phyloP scores from a whole-genome alignment of 2,888 invertebrate genomes.

The Scaptomyza parva region DNA sequence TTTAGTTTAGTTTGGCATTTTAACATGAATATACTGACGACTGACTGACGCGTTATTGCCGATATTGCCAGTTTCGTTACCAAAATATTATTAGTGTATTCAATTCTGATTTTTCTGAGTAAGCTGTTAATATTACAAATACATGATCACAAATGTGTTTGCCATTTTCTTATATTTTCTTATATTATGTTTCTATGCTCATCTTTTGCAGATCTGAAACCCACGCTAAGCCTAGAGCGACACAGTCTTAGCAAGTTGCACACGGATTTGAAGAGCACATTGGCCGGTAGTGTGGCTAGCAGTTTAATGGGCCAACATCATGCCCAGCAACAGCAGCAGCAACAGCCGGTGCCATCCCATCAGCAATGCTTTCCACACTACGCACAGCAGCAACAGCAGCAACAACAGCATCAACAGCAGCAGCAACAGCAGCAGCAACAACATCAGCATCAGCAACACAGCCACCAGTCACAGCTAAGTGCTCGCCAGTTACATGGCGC shows the following conservation, averaged over 20 bases:
- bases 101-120: too few species aligned
- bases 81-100: too few species aligned
- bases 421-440: constrained; percentile 63
- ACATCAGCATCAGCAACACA: constrained; percentile 34
- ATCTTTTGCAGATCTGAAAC: constrained; percentile 79
- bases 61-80: too few species aligned
- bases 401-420: constrained; percentile 56
- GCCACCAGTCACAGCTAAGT: constrained; percentile 62
- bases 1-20: too few species aligned
- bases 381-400: constrained; percentile 51
- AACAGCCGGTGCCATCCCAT: constrained; percentile 60
- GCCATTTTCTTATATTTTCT: too few species aligned
- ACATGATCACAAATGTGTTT: too few species aligned
- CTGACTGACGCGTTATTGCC: too few species aligned
- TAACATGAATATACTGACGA: too few species aligned
- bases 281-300: constrained; percentile 55
- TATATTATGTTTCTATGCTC: too few species aligned
- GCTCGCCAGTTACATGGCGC: constrained; percentile 59
- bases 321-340: constrained; percentile 56
- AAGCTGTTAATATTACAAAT: too few species aligned
- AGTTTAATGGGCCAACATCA: constrained; percentile 67
- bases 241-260: constrained; percentile 78
- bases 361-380: constrained; percentile 65
- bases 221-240: constrained; percentile 82
- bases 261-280: constrained; percentile 71